Percentiles rank a stretch among this genome's conserved stretches.
These are phyloP conservation scores for Trematomus bernacchii DNA, from an alignment of 2,797 vertebrate species.

Conservation along the genomic window DNA sequence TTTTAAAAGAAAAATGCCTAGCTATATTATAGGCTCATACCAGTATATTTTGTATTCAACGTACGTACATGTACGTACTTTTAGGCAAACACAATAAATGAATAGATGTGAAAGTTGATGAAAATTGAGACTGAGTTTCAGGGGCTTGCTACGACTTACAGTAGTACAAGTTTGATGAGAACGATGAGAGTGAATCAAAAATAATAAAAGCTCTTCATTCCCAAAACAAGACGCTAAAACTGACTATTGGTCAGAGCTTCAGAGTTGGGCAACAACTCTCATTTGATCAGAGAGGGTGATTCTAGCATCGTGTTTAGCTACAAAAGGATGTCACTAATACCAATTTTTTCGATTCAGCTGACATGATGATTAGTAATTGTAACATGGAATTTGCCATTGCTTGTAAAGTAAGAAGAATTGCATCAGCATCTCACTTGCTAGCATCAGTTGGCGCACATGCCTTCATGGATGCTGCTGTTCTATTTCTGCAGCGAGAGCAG, in stretches of 20 bases:
- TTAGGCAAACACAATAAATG: no score
- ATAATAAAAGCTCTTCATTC: not conserved
- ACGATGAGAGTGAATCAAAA: not conserved
- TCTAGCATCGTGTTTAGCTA: not conserved
- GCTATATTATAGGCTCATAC: no score
- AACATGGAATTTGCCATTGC: not conserved
- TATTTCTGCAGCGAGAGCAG: conserved; percentile 64
- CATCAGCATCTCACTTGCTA: conserved; percentile 32
- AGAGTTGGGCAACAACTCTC: not conserved
- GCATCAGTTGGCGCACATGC: conserved; percentile 53
- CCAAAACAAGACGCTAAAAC: not conserved
- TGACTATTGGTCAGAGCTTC: not conserved
- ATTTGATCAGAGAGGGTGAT: not conserved
- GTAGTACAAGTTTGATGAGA: no score
- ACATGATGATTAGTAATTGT: not conserved
- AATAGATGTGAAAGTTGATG: not conserved
- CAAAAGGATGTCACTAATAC: not conserved
- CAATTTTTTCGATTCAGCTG: not conserved
- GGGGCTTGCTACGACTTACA: not conserved
- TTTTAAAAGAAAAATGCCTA: no score
- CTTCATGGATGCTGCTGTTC: conserved; percentile 57
- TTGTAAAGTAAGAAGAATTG: conserved; percentile 8
- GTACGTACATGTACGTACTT: no score
- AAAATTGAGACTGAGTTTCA: not conserved
- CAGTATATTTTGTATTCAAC: no score